Conservation (phyloP, 2,797 vertebrate species). For the Tokudaia tokunoshimensis region DNA sequence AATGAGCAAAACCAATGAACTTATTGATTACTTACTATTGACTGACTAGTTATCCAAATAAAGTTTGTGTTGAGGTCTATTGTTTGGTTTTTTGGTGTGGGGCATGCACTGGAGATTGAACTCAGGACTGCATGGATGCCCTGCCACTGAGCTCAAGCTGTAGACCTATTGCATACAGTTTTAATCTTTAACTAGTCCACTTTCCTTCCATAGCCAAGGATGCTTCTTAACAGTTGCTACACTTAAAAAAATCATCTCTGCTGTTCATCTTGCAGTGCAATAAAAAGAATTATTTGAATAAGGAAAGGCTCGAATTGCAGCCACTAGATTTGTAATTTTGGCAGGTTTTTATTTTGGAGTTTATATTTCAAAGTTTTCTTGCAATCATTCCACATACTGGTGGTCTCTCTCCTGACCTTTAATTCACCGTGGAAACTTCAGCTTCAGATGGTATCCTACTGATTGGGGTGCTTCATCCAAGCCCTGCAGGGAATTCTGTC, state of each 20-base stretch:
- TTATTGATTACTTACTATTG: neutral
- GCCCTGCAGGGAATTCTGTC: slow-evolving; percentile 25
- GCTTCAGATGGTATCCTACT: neutral
- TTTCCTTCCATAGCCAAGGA: slow-evolving; percentile 39
- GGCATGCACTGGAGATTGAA: neutral
- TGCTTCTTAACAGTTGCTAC: neutral
- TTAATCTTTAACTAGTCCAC: neutral
- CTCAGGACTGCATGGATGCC: neutral
- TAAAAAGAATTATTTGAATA: neutral
- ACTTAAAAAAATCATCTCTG: neutral
- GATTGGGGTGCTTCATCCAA: neutral
- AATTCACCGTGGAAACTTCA: neutral
- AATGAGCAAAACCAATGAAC: neutral
- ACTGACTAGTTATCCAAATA: slow-evolving; percentile 17
- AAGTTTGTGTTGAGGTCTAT: neutral
- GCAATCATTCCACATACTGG: neutral
- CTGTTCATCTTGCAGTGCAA: neutral
- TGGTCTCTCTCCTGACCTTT: neutral
- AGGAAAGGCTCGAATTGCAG: neutral
- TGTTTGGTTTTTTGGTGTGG: neutral
- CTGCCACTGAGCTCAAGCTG: neutral
- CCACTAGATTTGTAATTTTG: neutral
- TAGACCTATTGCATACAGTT: neutral
- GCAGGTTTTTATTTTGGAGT: slow-evolving; percentile 16
- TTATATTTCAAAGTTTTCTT: slow-evolving; percentile 27